phyloP scores from a whole-genome alignment of 2,797 vertebrate genomes.

The Eupleurogrammus muticus region DNA sequence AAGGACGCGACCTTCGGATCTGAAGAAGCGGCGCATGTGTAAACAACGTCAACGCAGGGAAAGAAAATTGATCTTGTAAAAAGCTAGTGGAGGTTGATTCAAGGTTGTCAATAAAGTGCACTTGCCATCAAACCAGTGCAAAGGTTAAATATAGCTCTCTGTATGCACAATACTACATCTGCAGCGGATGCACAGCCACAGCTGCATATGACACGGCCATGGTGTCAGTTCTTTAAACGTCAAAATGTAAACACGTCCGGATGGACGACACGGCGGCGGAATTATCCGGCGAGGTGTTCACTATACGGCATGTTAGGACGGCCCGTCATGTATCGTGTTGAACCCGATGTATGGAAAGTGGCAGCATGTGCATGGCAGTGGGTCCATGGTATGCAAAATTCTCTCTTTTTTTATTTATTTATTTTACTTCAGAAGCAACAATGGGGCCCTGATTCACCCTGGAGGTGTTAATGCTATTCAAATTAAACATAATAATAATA shows the following conservation, averaged over 20 bases:
- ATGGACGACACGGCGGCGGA: slow-evolving; percentile 47
- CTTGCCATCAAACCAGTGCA: slow-evolving; percentile 68
- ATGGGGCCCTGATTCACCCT: slow-evolving; percentile 43
- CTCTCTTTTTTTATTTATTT: slow-evolving; percentile 30
- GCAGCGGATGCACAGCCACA: slow-evolving; percentile 35
- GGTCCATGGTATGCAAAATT: slow-evolving; percentile 20
- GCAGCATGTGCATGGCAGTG: slow-evolving; percentile 33
- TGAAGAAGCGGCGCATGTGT: slow-evolving; percentile 18
- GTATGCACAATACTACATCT: slow-evolving; percentile 58
- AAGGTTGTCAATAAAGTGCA: slow-evolving; percentile 75
- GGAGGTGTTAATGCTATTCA: slow-evolving; percentile 7
- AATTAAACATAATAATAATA: too few species aligned
- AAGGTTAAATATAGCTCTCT: slow-evolving; percentile 67
- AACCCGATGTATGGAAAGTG: slow-evolving; percentile 25
- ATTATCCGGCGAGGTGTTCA: slow-evolving; percentile 39
- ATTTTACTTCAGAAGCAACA: slow-evolving; percentile 33
- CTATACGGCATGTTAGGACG: slow-evolving; percentile 19
- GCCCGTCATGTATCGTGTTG: slow-evolving; percentile 31
- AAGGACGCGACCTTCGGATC: slow-evolving; percentile 29
- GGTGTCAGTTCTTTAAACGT: slow-evolving; percentile 58
- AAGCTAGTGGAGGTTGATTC: slow-evolving; percentile 60
- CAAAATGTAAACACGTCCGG: slow-evolving; percentile 64
- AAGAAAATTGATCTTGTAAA: slow-evolving; percentile 36
- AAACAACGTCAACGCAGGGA: slow-evolving; percentile 1
- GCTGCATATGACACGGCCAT: slow-evolving; percentile 25